Evolutionary conservation across 2,888 invertebrate species (phyloP).

Genomic region (Ectemnius continuus): DNA sequence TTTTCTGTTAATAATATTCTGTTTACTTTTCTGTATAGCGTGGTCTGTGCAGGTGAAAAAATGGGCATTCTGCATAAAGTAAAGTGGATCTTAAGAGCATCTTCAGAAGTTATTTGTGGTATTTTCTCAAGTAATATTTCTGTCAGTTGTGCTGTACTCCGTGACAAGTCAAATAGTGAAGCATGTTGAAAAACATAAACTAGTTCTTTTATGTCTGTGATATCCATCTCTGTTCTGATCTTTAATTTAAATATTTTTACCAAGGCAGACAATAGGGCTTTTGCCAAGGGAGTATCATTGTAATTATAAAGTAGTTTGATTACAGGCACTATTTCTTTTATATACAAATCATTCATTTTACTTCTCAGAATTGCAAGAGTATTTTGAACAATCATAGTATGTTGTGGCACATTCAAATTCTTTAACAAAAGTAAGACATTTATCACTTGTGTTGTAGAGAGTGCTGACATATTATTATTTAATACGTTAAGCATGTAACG

Average conservation of each 20-base stretch:
- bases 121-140: conserved; percentile 57
- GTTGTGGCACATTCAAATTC: conserved; percentile 81
- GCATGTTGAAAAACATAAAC: too few relatives aligned
- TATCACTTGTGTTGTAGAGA: conserved; percentile 15
- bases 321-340: conserved; percentile 83
- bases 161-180: too few relatives aligned
- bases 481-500: conserved; percentile 52
- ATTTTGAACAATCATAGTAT: conserved; percentile 82
- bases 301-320: conserved; percentile 81
- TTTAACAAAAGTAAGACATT: conserved; percentile 81
- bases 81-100: too few relatives aligned
- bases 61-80: too few relatives aligned
- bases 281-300: conserved; percentile 80
- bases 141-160: neutral
- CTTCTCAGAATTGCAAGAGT: conserved; percentile 83
- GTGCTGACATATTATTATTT: conserved; percentile 79
- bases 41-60: too few relatives aligned
- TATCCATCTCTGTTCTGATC: conserved; percentile 80
- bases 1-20: too few relatives aligned
- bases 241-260: conserved; percentile 85
- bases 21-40: too few relatives aligned
- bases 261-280: conserved; percentile 83
- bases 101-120: too few relatives aligned
- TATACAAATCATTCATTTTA: conserved; percentile 81
- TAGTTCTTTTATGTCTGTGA: conserved; percentile 76